These are phyloP conservation scores for Oreochromis tanganicae DNA, from an alignment of 2,113 vertebrate species.

Conservation along the genomic window DNA sequence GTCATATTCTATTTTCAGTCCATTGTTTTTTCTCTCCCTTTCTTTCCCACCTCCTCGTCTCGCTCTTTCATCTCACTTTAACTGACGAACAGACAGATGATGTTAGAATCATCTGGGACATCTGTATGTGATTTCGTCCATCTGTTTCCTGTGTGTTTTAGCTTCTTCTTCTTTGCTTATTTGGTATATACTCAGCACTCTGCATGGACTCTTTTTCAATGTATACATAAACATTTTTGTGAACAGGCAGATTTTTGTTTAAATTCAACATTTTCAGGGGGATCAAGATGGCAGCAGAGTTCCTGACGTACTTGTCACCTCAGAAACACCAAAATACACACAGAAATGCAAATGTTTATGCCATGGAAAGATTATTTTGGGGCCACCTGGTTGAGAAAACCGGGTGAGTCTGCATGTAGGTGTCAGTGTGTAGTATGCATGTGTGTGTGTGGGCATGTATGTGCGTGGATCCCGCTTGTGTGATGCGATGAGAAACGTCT, in stretches of 20 bases:
- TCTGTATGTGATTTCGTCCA: constrained; percentile 1
- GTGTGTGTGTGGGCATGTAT: neutral
- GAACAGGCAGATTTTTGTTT: neutral
- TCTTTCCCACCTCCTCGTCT: neutral
- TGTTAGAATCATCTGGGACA: neutral
- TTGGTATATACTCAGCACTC: neutral
- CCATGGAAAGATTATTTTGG: neutral
- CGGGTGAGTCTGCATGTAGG: neutral
- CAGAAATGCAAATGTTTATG: neutral
- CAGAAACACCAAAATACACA: neutral
- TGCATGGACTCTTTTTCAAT: neutral
- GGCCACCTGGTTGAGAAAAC: neutral
- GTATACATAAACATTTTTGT: neutral
- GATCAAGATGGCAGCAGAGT: neutral
- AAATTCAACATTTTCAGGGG: neutral
- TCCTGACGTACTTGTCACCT: neutral
- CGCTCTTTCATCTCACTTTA: neutral
- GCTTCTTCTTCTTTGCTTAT: neutral
- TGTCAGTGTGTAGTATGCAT: neutral
- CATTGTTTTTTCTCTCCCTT: neutral
- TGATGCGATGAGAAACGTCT: constrained; percentile 49
- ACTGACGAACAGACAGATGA: neutral
- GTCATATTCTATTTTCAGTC: neutral
- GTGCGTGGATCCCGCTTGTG: constrained; percentile 2
- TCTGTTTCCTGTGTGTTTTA: constrained; percentile 12